Conservation (phyloP, 2,113 vertebrate species). For the Cervus canadensis region DNA sequence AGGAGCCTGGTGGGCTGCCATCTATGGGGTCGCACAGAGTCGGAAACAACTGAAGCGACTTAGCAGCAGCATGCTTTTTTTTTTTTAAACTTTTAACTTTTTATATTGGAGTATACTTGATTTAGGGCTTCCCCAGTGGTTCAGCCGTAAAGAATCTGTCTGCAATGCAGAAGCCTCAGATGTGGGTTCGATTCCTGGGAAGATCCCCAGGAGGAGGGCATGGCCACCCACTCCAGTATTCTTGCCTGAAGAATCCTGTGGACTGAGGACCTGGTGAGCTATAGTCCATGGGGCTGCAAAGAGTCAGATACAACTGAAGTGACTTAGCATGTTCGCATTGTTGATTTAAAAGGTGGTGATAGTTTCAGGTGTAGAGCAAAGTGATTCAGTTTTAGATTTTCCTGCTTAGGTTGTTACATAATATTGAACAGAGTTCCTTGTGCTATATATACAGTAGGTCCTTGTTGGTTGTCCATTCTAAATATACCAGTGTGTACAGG, state of each 20-base stretch:
- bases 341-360: neutral
- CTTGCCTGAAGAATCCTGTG: neutral
- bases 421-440: neutral
- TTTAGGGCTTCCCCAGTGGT: neutral
- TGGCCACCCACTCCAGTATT: neutral
- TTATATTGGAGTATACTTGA: neutral
- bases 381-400: neutral
- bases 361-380: neutral
- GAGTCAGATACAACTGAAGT: neutral
- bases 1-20: too few relatives aligned
- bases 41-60: too few relatives aligned
- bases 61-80: too few relatives aligned
- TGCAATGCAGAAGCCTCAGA: neutral
- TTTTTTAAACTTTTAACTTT: neutral
- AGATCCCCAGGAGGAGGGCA: neutral
- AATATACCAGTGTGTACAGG: neutral
- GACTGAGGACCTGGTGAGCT: neutral
- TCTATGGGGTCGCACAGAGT: too few relatives aligned
- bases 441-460: neutral
- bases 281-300: neutral
- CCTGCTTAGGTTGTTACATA: neutral
- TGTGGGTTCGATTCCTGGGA: neutral
- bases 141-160: neutral
- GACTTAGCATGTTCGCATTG: rapidly evolving
- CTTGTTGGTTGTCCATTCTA: neutral